phyloP scores from a whole-genome alignment of 2,888 invertebrate species.

The Scaptomyza tumidula region DNA sequence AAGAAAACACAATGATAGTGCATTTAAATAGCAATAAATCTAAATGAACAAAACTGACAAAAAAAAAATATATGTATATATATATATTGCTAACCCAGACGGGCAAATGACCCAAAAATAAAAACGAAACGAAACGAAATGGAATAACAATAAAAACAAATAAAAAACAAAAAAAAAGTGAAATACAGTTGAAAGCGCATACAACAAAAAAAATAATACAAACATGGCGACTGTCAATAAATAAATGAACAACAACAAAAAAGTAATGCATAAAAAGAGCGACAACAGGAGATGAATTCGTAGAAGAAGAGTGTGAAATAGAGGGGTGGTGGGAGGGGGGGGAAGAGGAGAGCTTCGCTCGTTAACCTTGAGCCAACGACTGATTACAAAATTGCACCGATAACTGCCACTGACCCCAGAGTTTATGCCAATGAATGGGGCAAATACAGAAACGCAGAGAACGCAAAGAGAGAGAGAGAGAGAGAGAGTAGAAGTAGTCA shows the following conservation, averaged over 20 bases:
- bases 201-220: slow-evolving; percentile 21
- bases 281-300: slow-evolving; percentile 4
- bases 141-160: slow-evolving; percentile 34
- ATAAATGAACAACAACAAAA: slow-evolving; percentile 1
- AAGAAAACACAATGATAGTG: slow-evolving; percentile 60
- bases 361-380: slow-evolving; percentile 81
- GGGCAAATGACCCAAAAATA: slow-evolving; percentile 74
- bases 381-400: slow-evolving; percentile 83
- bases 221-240: slow-evolving; percentile 67
- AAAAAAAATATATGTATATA: slow-evolving; percentile 38
- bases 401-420: slow-evolving; percentile 82
- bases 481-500: slow-evolving; percentile 7
- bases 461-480: slow-evolving; percentile 4
- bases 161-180: slow-evolving; percentile 30
- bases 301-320: slow-evolving; percentile 6
- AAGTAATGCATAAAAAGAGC: neutral
- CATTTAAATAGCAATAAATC: slow-evolving; percentile 73
- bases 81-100: slow-evolving; percentile 44
- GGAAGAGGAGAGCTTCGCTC: slow-evolving; percentile 13
- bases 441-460: slow-evolving; percentile 1
- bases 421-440: slow-evolving; percentile 35
- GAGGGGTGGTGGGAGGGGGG: neutral
- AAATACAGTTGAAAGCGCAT: slow-evolving; percentile 47
- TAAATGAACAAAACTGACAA: slow-evolving; percentile 69
- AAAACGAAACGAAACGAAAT: slow-evolving; percentile 25